Conservation (phyloP, 2,888 invertebrate genomes). For the Leptinotarsa peninsularis region DNA sequence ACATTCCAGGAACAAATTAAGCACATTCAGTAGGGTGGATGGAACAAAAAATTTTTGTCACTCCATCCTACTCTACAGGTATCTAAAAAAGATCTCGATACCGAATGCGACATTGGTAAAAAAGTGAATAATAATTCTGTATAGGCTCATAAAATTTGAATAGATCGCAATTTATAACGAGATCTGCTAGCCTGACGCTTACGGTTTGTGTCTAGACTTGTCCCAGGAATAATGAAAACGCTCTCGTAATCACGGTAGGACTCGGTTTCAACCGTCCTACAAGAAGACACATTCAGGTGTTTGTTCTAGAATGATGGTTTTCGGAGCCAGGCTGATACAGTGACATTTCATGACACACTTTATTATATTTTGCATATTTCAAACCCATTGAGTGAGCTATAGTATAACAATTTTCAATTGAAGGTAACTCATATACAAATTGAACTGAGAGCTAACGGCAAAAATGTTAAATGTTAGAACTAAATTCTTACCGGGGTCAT, state of each 20-base stretch:
- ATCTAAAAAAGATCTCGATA: slow-evolving; percentile 59
- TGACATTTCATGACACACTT: neutral
- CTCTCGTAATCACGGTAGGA: slow-evolving; percentile 80
- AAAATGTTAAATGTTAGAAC: no score
- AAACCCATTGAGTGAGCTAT: no score
- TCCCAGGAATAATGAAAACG: slow-evolving; percentile 79
- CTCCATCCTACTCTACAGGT: slow-evolving; percentile 61
- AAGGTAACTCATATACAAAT: no score
- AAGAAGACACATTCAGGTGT: slow-evolving; percentile 57
- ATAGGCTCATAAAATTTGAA: slow-evolving; percentile 26
- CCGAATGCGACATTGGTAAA: slow-evolving; percentile 54
- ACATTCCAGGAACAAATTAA: slow-evolving; percentile 69
- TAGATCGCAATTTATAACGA: slow-evolving; percentile 63
- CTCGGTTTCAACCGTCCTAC: slow-evolving; percentile 71
- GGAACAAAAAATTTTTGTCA: slow-evolving; percentile 40
- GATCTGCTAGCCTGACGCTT: slow-evolving; percentile 65
- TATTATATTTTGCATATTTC: no score
- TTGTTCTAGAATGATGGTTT: slow-evolving; percentile 6
- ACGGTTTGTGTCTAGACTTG: slow-evolving; percentile 75
- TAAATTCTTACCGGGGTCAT: no score
- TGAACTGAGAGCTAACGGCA: no score
- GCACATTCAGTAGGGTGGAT: slow-evolving; percentile 61
- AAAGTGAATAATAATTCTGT: slow-evolving; percentile 20
- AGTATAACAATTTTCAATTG: no score
- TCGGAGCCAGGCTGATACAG: slow-evolving; percentile 6